These are phyloP conservation scores for Metellina segmentata DNA, from an alignment of 2,888 invertebrate species.

Conservation along the genomic window DNA sequence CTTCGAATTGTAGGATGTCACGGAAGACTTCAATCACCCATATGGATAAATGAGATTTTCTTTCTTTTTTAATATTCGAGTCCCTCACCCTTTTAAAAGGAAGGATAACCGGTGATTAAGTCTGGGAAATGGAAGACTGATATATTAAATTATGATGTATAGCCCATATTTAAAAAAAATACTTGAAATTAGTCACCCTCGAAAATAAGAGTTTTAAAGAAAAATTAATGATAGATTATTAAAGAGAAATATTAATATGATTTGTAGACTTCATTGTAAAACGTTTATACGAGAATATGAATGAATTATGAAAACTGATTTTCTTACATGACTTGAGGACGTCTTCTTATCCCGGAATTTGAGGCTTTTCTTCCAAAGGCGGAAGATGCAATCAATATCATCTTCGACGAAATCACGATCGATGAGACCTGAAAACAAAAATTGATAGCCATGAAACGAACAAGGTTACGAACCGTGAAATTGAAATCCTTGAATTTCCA, in stretches of 20 bases:
- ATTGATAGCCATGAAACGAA: too few species aligned
- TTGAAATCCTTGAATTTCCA: too few species aligned
- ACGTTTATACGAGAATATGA: too few species aligned
- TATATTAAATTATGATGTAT: background rate
- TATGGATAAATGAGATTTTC: conserved; percentile 5
- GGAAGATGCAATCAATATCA: too few species aligned
- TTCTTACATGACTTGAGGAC: too few species aligned
- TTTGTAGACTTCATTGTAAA: too few species aligned
- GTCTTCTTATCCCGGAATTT: too few species aligned
- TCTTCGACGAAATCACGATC: too few species aligned
- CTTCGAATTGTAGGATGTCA: conserved; percentile 15
- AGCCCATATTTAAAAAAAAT: background rate
- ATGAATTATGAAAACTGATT: too few species aligned
- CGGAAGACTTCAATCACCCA: conserved; percentile 30
- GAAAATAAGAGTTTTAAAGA: background rate
- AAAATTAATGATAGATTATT: background rate
- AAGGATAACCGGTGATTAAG: background rate
- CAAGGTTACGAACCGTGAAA: too few species aligned
- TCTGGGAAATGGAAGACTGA: background rate
- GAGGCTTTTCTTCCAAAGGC: too few species aligned
- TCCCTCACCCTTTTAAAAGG: background rate
- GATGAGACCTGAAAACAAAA: too few species aligned
- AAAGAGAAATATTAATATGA: background rate
- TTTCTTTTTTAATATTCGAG: background rate
- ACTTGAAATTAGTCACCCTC: background rate